Base-by-base conservation (phyloP, 2,113 vertebrate genomes). In the Lanius collurio region DNA sequence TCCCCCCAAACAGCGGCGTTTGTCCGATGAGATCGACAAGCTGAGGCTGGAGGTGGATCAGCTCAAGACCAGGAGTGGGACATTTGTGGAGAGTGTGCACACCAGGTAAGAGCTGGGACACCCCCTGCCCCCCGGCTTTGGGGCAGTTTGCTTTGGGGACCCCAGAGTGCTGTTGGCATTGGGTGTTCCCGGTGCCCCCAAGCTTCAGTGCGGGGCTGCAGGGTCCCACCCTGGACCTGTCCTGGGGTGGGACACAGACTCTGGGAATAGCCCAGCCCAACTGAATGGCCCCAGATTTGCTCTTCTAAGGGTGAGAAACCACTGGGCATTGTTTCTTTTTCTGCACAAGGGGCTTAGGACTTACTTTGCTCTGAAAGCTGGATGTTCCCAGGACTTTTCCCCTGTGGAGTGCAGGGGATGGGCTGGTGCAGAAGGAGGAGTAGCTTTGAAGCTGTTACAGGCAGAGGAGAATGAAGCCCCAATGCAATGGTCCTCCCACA, bases 11-110 rank as follows among this genome's bases (percentile, higher is more conserved):
- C 96, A 99, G 99, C 98, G 99, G 87, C 98, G 99, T 50, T 96
- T 99, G 94, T 99, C 99, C 2, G 99, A 99, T 7, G 99, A 99
- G 98, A 99, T 99, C 11, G 99, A 99, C 91, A 99, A 99, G 87
- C 97, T 99, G 90, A 98, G 99, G 91, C 97, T 98, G 71, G 99
- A 99, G 97, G 98, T 99, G 6, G 99, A 99, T 95, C 99, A 99
- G 95, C 97, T 99, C 97, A 99, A 99, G 94, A 98, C 98, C 75
- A 98, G 99, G 90, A 99, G 99, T 62, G 99, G 98, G 28, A 98
- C 97, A 0, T 99, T 99, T 37, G 98, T 98, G 95, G 99, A 99
- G 57, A 98, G 98, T 52, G 90, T 98, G 87, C 99, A 99, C 52
- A 89, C 98, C 67, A 98, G 99, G 99, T 99, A 98, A 97, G 93